Percentiles rank a stretch among this genome's conserved stretches.
phyloP scores from a whole-genome alignment of 2,888 invertebrate species.

The Epinotia ramella region DNA sequence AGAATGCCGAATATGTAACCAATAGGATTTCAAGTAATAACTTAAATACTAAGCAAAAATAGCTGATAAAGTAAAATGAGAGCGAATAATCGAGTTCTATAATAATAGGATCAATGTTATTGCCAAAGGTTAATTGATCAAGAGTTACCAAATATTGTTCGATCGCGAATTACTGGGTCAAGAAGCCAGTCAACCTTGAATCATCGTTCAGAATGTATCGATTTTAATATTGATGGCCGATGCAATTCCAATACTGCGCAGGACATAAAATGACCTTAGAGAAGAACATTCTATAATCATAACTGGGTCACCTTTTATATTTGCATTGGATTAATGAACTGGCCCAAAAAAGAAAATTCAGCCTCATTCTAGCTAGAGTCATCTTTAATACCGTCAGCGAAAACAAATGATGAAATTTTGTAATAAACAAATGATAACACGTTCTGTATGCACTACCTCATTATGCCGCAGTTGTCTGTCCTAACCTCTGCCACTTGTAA shows the following conservation, averaged over 20 bases:
- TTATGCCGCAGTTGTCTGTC: conserved; percentile 35
- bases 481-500: conserved; percentile 44
- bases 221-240: conserved; percentile 34
- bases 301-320: conserved; percentile 29
- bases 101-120: conserved; percentile 32
- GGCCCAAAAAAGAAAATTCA: conserved; percentile 1
- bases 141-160: conserved; percentile 38
- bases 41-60: neutral
- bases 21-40: conserved; percentile 2
- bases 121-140: conserved; percentile 37
- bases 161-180: conserved; percentile 41
- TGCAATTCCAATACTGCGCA: conserved; percentile 27
- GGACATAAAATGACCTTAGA: conserved; percentile 36
- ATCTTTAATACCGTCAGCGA: neutral
- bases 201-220: conserved; percentile 31
- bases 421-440: neutral
- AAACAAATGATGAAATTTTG: conserved; percentile 1
- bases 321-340: conserved; percentile 18
- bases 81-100: conserved; percentile 14
- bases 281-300: conserved; percentile 27
- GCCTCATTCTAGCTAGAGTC: neutral
- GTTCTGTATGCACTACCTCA: conserved; percentile 22
- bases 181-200: conserved; percentile 41
- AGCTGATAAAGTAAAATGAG: conserved; percentile 11
- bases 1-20: conserved; percentile 13